These are phyloP conservation scores for Grammomys surdaster DNA, from an alignment of 2,113 vertebrate species.

Conservation along the genomic window DNA sequence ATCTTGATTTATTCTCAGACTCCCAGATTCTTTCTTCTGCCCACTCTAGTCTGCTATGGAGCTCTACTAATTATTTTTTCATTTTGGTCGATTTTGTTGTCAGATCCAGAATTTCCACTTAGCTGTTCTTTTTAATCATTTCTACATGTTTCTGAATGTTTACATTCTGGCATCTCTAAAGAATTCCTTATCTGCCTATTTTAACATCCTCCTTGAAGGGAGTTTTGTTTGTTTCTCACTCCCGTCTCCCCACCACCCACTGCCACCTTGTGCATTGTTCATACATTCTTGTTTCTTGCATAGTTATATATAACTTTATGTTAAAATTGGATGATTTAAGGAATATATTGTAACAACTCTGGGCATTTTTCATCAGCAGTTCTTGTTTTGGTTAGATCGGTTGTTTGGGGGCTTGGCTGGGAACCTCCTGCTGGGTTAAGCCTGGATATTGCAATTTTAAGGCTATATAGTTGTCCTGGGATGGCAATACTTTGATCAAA, in stretches of 20 bases:
- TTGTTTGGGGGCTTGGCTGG: neutral
- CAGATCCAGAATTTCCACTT: neutral
- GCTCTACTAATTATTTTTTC: neutral
- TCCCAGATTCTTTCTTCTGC: neutral
- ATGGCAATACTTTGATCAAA: neutral
- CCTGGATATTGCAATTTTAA: neutral
- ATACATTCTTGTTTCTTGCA: neutral
- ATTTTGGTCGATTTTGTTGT: neutral
- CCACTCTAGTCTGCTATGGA: neutral
- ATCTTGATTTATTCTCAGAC: neutral
- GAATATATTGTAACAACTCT: neutral
- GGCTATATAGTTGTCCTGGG: too few species aligned
- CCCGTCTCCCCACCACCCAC: neutral
- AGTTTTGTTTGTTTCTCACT: neutral
- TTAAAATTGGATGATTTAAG: neutral
- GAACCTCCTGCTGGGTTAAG: neutral
- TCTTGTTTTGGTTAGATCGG: neutral
- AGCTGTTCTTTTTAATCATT: neutral
- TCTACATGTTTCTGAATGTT: neutral
- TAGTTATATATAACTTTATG: neutral
- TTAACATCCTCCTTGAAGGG: neutral
- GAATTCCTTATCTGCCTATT: neutral
- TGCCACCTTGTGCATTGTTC: neutral
- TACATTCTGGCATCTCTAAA: neutral
- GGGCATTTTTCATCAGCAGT: neutral